Base-by-base conservation (phyloP, 2,797 vertebrate genomes). In the Lagocephalus sceleratus region DNA sequence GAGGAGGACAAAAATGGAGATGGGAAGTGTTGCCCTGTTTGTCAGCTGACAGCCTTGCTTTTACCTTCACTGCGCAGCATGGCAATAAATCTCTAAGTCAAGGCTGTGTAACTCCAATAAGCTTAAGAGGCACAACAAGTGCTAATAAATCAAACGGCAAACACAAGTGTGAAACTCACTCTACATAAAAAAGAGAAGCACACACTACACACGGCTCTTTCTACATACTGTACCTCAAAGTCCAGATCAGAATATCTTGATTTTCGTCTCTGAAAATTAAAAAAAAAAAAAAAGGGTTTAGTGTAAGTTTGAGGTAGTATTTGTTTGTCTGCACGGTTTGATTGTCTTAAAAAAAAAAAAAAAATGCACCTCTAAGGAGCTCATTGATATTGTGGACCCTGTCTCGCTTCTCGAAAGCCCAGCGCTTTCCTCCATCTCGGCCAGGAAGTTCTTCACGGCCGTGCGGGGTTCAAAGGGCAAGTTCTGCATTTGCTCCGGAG, bases 161-260 rank as follows among this genome's bases (percentile, higher is more conserved):
- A 91, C 81, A 84, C 84, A 86, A 86, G 81, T 74, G 76, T 81
- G 84, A 87, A 83, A 81, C 69, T 82, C 70, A 71, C 71, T 64
- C 73, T 69, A 73, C 65, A 75, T 80, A 51, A 76, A 76, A 67
- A 85, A 83, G 82, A 82, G 17, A 19, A 7, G 17, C 16, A 42
- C 75, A 77, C 84, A 63, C 51, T 55, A 62, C 2, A 20, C 51
- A 46, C 64, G 64, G 5, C 16, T 1, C 2, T 29, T 51, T 25
- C 29, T n/a, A 41, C 51, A 45, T 51, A 95, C 96, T 35, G 85
- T 94, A 99, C 97, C 96, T 99, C 96, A 87, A 99, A 99, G 92
- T 99, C 97, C 90, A 99, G 91, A 91, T 99, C 97, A 68, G 95
- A 97, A 87, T 99, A 99, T 81, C 97, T 89, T 59, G 97, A 98